These are phyloP conservation scores for Nasonia giraulti DNA, from an alignment of 1,140 invertebrate genomes.

Conservation along the genomic window DNA sequence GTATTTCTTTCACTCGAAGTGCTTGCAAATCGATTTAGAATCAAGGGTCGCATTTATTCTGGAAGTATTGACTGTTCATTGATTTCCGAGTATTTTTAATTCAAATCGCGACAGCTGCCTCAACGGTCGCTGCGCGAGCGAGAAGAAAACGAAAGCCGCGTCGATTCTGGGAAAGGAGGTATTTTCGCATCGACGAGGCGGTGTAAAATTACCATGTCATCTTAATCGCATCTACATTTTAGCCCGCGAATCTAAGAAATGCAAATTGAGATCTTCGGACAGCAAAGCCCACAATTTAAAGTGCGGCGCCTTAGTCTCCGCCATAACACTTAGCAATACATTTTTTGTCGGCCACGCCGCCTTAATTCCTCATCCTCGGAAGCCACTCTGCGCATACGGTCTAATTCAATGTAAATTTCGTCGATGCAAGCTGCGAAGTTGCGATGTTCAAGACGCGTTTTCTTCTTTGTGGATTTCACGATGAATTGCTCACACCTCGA, in stretches of 20 bases:
- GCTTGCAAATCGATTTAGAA: background rate
- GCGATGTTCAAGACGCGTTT: too few species aligned
- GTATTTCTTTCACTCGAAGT: background rate
- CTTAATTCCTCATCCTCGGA: background rate
- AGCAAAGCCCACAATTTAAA: slow-evolving; percentile 19
- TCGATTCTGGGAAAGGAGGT: background rate
- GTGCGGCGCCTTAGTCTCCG: background rate
- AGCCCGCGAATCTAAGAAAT: slow-evolving; percentile 40
- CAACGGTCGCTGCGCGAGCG: too few species aligned
- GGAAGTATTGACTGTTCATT: background rate
- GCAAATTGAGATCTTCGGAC: slow-evolving; percentile 44
- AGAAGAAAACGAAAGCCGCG: slow-evolving; percentile 10
- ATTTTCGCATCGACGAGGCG: background rate
- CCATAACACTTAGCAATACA: slow-evolving; percentile 44
- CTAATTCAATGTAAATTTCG: slow-evolving; percentile 49
- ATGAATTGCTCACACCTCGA: background rate
- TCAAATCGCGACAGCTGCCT: background rate
- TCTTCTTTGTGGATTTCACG: background rate
- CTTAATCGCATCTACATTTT: slow-evolving; percentile 51
- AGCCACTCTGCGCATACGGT: background rate
- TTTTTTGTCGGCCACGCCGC: background rate
- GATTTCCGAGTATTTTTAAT: background rate
- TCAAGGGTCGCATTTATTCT: background rate
- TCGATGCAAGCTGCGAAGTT: slow-evolving; percentile 7
- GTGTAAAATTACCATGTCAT: slow-evolving; percentile 39